Base-by-base conservation (phyloP, 1,140 invertebrate species). In the Trissolcus basalis region DNA sequence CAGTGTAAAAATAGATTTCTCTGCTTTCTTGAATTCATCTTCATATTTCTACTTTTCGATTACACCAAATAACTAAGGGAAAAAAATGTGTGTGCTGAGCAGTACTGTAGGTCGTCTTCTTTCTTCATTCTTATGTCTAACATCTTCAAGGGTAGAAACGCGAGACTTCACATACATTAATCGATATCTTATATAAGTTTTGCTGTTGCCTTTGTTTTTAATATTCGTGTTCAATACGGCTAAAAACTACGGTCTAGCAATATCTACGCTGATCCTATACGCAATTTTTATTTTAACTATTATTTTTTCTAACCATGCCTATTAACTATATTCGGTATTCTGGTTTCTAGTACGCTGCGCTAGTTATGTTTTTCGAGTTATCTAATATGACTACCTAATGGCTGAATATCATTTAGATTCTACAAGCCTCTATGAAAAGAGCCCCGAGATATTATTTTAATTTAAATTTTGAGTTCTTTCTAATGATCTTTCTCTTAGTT, bases 1-100 rank as follows among this genome's bases (percentile, higher is more conserved):
- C 80, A 82, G 81, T 85, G 83, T 83, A 85, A 85, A 85, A 85
- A 85, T 85, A 85, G 77, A 85, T 81, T 83, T 81, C 71, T 79
- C 78, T 73, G 61, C 69, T 56, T 61, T 67, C 58, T 55, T 76
- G 43, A 73, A 44, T 48, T 61, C 36, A 60, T 15, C 45, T 44
- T 44, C 54, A 8, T 39, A 27, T 58, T 63, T 65, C 63, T 64
- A 19, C 49, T 47, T 45, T 69, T 56, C 56, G 36, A 70, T 73
- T 65, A 78, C 55, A 7, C 35, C 51, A 49, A 32, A 51, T 60
- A 73, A 68, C 56, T 39, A 53, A 67, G 53, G 64, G 41, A 56
- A 65, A 69, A 70, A 27, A 69, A 65, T 47, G 43, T 53, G 51
- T 51, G 54, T 45, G 67, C 58, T 71, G 51, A 63, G 61, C 68